Evolutionary conservation across 1,140 invertebrate species (phyloP).

Genomic region (Arctopsyche grandis): DNA sequence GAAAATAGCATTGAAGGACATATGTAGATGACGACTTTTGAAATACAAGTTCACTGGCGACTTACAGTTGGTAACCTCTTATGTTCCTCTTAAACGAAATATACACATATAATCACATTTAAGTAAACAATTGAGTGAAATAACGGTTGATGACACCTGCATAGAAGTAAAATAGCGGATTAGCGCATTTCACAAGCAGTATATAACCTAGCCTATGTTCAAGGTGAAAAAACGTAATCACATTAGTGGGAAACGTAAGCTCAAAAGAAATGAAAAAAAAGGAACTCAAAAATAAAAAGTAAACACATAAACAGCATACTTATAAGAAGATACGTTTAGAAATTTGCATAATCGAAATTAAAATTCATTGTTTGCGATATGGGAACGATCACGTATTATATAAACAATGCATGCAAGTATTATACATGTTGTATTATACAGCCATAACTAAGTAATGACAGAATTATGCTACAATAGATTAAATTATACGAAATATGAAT

Average conservation of each 20-base stretch:
- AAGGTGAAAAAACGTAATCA: conserved; percentile 23
- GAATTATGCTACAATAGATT: too few relatives aligned
- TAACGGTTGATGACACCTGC: neutral
- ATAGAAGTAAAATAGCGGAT: conserved; percentile 4
- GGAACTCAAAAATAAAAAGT: too few relatives aligned
- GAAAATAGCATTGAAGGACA: too few relatives aligned
- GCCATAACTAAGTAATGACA: too few relatives aligned
- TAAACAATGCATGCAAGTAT: too few relatives aligned
- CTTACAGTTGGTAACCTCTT: too few relatives aligned
- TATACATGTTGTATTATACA: too few relatives aligned
- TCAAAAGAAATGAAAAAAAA: neutral
- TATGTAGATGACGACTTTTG: too few relatives aligned
- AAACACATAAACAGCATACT: neutral
- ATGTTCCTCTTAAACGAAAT: neutral
- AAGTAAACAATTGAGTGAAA: neutral
- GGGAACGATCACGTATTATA: neutral
- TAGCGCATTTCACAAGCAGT: conserved; percentile 11
- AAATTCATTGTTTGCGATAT: neutral
- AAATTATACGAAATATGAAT: conserved; percentile 56
- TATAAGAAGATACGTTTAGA: neutral
- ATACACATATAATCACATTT: neutral
- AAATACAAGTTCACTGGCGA: neutral
- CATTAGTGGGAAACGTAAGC: neutral
- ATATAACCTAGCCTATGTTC: conserved; percentile 15
- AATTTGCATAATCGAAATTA: conserved; percentile 1